phyloP scores from a whole-genome alignment of 2,797 vertebrate genomes.

The Enteromius argenteus region DNA sequence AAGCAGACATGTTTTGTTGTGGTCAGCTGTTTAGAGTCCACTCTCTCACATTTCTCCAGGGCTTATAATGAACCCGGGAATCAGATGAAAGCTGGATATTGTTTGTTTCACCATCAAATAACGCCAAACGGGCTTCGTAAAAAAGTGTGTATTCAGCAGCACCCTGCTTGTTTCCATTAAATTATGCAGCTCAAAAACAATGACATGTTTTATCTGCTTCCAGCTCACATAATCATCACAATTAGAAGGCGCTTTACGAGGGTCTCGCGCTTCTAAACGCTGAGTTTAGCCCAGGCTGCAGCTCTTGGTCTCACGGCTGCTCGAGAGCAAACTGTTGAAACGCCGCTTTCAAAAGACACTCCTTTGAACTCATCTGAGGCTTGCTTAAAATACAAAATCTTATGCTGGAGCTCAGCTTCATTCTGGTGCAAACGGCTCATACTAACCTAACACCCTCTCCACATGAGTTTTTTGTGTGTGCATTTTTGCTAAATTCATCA shows the following conservation, averaged over 20 bases:
- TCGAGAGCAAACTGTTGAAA: slow-evolving; percentile 59
- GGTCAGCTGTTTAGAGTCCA: slow-evolving; percentile 46
- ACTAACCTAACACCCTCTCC: slow-evolving; percentile 28
- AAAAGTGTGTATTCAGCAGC: slow-evolving; percentile 55
- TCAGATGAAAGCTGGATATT: slow-evolving; percentile 51
- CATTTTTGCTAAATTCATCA: slow-evolving; percentile 24
- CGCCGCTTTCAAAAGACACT: slow-evolving; percentile 42
- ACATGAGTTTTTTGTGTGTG: neutral
- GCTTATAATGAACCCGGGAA: slow-evolving; percentile 42
- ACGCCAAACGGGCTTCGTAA: slow-evolving; percentile 39
- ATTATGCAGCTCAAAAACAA: slow-evolving; percentile 57
- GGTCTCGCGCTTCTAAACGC: slow-evolving; percentile 60
- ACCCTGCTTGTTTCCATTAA: slow-evolving; percentile 50
- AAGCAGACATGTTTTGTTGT: slow-evolving; percentile 31
- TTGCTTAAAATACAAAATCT: slow-evolving; percentile 59
- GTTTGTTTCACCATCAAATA: slow-evolving; percentile 57
- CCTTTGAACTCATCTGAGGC: slow-evolving; percentile 65
- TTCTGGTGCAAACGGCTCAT: slow-evolving; percentile 49
- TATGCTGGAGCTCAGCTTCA: slow-evolving; percentile 58
- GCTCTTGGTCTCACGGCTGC: slow-evolving; percentile 39
- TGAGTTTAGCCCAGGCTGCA: slow-evolving; percentile 57
- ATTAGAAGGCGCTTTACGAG: slow-evolving; percentile 64
- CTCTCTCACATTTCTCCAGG: slow-evolving; percentile 41
- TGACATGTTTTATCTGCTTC: slow-evolving; percentile 63
- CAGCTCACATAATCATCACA: slow-evolving; percentile 64